Evolutionary conservation across 2,888 invertebrate species (phyloP).

Genomic region (Coelinius sp.): DNA sequence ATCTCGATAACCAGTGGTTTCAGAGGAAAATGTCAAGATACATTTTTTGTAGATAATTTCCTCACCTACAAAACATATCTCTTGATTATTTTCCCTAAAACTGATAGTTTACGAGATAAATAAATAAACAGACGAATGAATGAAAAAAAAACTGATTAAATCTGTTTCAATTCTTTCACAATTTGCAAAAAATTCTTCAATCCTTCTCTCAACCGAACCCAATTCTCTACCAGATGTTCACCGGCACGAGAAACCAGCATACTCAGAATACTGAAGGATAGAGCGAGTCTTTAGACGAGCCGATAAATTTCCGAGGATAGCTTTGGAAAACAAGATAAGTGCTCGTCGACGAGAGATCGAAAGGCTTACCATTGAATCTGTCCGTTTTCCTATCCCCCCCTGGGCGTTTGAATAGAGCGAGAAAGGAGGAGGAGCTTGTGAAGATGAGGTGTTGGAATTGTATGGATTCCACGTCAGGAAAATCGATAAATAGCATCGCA

Average conservation of each 20-base stretch:
- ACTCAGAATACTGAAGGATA: neutral
- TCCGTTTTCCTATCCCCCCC: neutral
- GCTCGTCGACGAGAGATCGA: slow-evolving; percentile 50
- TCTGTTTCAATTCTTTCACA: no score
- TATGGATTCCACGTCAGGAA: neutral
- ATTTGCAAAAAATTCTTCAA: no score
- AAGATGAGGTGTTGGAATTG: neutral
- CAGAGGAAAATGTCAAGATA: no score
- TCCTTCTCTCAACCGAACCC: no score
- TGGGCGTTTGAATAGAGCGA: neutral
- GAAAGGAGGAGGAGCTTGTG: neutral
- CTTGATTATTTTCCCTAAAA: no score
- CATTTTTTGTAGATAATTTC: no score
- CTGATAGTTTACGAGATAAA: no score
- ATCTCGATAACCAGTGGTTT: no score
- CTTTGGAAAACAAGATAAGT: slow-evolving; percentile 51
- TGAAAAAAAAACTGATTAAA: no score
- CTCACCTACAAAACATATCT: no score
- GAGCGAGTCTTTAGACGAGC: slow-evolving; percentile 38
- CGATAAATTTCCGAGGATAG: slow-evolving; percentile 47
- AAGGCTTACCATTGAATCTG: slow-evolving; percentile 29
- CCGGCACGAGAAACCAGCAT: neutral
- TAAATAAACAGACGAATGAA: no score
- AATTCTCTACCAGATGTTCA: neutral
- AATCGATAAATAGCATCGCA: neutral